Percentiles rank a stretch among this genome's conserved stretches.
phyloP scores from a whole-genome alignment of 2,888 invertebrate species.

The Camptogramma bilineatum region DNA sequence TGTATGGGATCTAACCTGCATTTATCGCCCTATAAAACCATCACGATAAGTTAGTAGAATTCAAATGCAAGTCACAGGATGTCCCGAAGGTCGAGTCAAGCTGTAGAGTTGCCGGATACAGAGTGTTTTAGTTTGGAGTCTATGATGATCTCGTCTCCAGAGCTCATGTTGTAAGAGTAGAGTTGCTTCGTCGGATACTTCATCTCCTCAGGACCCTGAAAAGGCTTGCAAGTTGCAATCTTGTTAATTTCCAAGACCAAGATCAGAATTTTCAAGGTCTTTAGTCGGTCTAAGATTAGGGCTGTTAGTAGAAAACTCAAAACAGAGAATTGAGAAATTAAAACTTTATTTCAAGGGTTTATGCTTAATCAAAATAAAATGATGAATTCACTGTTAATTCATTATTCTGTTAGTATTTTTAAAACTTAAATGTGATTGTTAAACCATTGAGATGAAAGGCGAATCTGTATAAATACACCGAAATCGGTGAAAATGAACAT shows the following conservation, averaged over 20 bases:
- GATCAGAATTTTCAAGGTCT: neutral
- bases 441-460: too few species aligned
- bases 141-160: slow-evolving; percentile 96
- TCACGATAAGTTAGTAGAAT: neutral
- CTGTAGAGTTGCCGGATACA: slow-evolving; percentile 57
- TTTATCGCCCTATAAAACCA: neutral
- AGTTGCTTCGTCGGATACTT: slow-evolving; percentile 94
- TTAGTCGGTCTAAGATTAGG: neutral
- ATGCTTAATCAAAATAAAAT: too few species aligned
- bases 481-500: too few species aligned
- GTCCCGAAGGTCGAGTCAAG: slow-evolving; percentile 2
- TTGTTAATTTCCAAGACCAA: slow-evolving; percentile 35
- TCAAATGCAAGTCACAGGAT: neutral
- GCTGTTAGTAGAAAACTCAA: neutral
- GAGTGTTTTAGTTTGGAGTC: slow-evolving; percentile 90
- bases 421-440: too few species aligned
- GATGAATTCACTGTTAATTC: too few species aligned
- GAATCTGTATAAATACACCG: too few species aligned
- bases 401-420: too few species aligned
- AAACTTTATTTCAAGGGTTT: too few species aligned
- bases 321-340: too few species aligned
- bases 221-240: slow-evolving; percentile 46
- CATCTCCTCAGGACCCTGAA: slow-evolving; percentile 94
- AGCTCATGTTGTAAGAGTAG: slow-evolving; percentile 95
- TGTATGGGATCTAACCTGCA: neutral